Conservation (phyloP, 2,797 vertebrate species). For the Loris lydekkerianus region DNA sequence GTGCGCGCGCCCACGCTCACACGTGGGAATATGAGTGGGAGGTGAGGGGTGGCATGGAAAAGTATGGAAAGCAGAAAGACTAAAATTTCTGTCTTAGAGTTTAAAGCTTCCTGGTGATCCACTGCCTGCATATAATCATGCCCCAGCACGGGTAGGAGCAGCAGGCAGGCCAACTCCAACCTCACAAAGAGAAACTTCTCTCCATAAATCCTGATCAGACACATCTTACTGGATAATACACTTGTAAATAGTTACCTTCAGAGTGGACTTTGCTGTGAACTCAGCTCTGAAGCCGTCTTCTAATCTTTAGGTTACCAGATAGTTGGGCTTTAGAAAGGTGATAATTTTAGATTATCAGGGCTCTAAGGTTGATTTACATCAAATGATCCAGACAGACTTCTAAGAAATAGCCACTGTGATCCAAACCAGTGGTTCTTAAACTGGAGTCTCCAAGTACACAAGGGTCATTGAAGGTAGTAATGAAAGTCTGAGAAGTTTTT, state of each 20-base stretch:
- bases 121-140: background rate
- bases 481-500: background rate
- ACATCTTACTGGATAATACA: background rate
- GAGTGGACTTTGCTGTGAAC: background rate
- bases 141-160: background rate
- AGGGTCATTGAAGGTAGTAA: background rate
- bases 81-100: background rate
- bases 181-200: background rate
- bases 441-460: background rate
- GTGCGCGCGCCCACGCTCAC: accelerated
- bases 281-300: background rate
- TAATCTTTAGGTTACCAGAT: background rate
- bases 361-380: background rate
- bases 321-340: background rate
- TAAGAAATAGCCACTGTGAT: background rate
- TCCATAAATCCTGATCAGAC: background rate
- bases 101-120: background rate
- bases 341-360: background rate
- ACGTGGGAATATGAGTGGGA: accelerated
- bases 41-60: background rate
- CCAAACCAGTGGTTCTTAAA: background rate
- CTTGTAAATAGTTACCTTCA: background rate
- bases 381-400: background rate
- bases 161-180: background rate
- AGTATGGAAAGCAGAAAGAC: background rate